Conservation (phyloP, 2,797 vertebrate genomes). For the Sebastes hubbsi region DNA sequence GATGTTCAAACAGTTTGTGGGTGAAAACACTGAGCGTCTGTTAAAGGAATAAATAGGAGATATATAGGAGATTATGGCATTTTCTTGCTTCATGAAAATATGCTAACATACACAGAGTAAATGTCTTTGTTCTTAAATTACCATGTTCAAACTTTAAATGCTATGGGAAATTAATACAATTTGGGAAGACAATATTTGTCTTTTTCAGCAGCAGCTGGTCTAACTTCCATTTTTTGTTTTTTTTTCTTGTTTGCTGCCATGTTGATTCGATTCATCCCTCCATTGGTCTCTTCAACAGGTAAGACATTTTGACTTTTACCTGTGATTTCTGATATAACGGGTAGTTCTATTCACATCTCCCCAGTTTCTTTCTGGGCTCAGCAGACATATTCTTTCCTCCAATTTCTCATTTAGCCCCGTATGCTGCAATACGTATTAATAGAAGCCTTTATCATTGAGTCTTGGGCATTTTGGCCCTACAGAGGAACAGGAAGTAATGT, state of each 20-base stretch:
- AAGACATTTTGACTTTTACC: conserved; percentile 19
- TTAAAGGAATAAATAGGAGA: no score
- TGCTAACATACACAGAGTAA: neutral
- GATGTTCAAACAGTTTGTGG: neutral
- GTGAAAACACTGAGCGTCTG: neutral
- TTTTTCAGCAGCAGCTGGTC: neutral
- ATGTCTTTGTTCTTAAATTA: neutral
- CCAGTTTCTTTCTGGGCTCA: neutral
- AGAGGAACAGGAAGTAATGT: conserved; percentile 19
- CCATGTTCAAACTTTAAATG: neutral
- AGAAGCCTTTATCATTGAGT: neutral
- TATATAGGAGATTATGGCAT: neutral
- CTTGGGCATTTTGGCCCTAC: neutral
- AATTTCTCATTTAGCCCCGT: neutral
- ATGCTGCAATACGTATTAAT: neutral
- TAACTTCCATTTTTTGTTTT: conserved; percentile 13
- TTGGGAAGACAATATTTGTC: neutral
- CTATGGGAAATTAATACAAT: neutral
- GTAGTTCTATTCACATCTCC: neutral
- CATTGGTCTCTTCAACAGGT: conserved; percentile 23
- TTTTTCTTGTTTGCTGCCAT: neutral
- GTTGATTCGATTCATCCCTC: neutral
- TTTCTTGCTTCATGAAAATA: neutral
- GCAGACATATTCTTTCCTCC: neutral
- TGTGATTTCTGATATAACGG: neutral